phyloP scores from a whole-genome alignment of 2,888 invertebrate genomes.

The Bimastos eiseni region DNA sequence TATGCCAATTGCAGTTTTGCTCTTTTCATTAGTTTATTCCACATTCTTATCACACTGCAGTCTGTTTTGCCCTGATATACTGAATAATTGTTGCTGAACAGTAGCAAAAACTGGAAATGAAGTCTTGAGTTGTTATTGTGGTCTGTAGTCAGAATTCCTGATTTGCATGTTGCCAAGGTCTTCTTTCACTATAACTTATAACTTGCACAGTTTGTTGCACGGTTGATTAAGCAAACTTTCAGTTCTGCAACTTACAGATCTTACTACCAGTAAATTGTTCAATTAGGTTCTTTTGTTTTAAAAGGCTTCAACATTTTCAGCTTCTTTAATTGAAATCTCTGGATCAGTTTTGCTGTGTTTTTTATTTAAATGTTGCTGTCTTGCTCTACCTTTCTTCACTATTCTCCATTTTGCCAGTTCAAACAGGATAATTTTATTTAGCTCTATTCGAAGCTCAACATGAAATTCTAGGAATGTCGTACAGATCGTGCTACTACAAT shows the following conservation, averaged over 20 bases:
- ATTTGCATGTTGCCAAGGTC: neutral
- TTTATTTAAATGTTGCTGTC: neutral
- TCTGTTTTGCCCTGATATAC: neutral
- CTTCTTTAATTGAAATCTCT: neutral
- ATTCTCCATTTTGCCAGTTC: too few species aligned
- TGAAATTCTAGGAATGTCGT: too few species aligned
- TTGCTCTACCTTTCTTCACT: neutral
- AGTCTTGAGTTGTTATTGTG: neutral
- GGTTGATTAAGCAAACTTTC: neutral
- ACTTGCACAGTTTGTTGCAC: neutral
- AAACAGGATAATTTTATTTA: neutral
- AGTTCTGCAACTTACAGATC: neutral
- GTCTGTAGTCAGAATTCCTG: neutral
- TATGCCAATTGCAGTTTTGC: neutral
- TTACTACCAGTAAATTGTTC: neutral
- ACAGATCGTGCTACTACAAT: too few species aligned
- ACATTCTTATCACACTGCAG: neutral
- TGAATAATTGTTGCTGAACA: neutral
- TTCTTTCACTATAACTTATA: neutral
- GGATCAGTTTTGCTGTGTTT: neutral
- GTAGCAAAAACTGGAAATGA: conserved; percentile 2
- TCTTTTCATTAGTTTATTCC: neutral
- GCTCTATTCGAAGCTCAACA: too few species aligned
- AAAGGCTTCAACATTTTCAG: neutral
- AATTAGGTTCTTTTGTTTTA: neutral